These are phyloP conservation scores for Xiphophorus birchmanni DNA, from an alignment of 2,797 vertebrate species.

Conservation along the genomic window DNA sequence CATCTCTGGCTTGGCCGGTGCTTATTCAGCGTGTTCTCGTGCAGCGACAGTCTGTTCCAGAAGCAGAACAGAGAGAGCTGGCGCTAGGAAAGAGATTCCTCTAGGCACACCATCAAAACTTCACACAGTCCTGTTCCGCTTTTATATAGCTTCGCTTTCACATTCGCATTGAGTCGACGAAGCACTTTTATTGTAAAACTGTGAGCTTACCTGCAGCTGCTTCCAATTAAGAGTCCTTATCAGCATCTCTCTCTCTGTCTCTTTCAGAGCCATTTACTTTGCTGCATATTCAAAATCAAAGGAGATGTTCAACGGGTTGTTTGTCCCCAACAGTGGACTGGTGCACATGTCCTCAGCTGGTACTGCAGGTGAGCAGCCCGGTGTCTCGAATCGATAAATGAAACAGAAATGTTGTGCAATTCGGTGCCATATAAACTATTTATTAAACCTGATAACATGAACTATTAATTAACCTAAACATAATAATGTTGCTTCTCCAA, in stretches of 20 bases:
- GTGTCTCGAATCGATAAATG: too few species aligned
- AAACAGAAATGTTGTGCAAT: not conserved
- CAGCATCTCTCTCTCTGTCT: slow-evolving; percentile 45
- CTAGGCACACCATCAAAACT: slow-evolving; percentile 53
- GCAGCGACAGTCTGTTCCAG: slow-evolving; percentile 66
- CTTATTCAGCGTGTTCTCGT: slow-evolving; percentile 75
- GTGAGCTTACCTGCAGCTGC: slow-evolving; percentile 3
- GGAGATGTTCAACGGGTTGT: slow-evolving; percentile 90
- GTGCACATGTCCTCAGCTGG: slow-evolving; percentile 96
- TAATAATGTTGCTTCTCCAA: not conserved
- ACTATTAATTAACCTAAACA: not conserved
- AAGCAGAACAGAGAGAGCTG: slow-evolving; percentile 52
- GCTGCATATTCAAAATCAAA: slow-evolving; percentile 96
- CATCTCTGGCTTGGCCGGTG: slow-evolving; percentile 48
- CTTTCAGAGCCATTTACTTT: slow-evolving; percentile 95
- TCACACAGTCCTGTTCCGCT: slow-evolving; percentile 35
- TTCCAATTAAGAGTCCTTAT: slow-evolving; percentile 17
- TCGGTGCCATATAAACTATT: not conserved
- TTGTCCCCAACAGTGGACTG: slow-evolving; percentile 91
- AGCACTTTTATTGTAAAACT: slow-evolving; percentile 2
- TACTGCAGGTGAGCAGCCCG: slow-evolving; percentile 86
- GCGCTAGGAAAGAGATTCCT: slow-evolving; percentile 53
- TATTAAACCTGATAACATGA: not conserved
- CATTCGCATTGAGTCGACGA: slow-evolving; percentile 15
- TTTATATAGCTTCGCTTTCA: slow-evolving; percentile 37